phyloP scores from a whole-genome alignment of 2,797 vertebrate genomes.

The Parauchenoglanis punctatus region DNA sequence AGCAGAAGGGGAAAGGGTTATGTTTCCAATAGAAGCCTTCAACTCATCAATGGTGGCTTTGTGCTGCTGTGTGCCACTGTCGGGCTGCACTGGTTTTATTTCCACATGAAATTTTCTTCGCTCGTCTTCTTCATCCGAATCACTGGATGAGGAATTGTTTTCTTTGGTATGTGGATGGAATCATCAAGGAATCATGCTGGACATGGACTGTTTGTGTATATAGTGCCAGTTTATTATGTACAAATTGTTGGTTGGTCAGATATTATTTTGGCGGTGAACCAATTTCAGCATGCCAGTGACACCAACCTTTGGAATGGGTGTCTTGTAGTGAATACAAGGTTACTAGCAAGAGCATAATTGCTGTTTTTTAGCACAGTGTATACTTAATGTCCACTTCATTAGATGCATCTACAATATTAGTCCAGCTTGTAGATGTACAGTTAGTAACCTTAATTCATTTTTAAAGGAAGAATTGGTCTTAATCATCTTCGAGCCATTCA shows the following conservation, averaged over 20 bases:
- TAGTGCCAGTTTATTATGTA: background rate
- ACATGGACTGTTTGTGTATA: background rate
- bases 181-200: slow-evolving; percentile 61
- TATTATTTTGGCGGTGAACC: background rate
- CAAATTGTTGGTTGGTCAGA: background rate
- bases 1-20: slow-evolving; percentile 87
- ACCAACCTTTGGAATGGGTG: background rate
- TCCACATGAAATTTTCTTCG: slow-evolving; percentile 92
- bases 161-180: slow-evolving; percentile 92
- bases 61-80: slow-evolving; percentile 84
- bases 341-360: background rate
- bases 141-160: slow-evolving; percentile 93
- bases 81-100: slow-evolving; percentile 91
- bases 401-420: background rate
- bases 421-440: background rate
- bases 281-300: background rate
- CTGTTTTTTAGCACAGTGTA: background rate
- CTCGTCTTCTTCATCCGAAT: slow-evolving; percentile 94
- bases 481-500: background rate
- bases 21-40: slow-evolving; percentile 93
- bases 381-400: background rate
- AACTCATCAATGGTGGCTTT: slow-evolving; percentile 91
- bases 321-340: background rate
- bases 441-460: background rate
- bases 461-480: no score